These are phyloP conservation scores for Cephus rjabovi DNA, from an alignment of 2,888 invertebrate species.

Conservation along the genomic window DNA sequence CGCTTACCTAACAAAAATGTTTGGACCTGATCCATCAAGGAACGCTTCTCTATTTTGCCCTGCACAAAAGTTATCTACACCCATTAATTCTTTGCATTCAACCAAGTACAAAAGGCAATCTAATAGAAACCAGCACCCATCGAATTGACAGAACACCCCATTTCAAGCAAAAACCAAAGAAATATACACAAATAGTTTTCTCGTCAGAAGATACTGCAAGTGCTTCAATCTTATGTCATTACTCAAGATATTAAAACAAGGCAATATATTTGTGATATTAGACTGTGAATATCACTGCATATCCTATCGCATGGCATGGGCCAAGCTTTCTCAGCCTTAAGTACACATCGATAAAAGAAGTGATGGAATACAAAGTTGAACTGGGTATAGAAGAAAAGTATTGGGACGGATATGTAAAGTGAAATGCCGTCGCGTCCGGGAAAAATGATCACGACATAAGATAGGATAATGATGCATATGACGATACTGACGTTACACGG, in stretches of 20 bases:
- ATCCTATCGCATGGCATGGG: neutral
- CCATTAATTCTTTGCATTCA: neutral
- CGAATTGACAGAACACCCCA: neutral
- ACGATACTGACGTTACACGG: conserved; percentile 20
- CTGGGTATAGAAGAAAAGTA: neutral
- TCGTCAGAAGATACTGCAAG: neutral
- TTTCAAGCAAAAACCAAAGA: neutral
- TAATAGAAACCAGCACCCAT: neutral
- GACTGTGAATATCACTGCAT: neutral
- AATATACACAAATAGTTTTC: neutral
- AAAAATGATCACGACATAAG: neutral
- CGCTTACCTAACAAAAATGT: neutral
- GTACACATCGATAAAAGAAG: neutral
- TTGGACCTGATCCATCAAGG: neutral
- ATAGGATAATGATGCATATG: conserved; percentile 10
- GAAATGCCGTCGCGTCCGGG: neutral
- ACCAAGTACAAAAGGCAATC: neutral
- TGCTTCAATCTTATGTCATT: neutral
- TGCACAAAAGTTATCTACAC: neutral
- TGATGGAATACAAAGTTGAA: neutral
- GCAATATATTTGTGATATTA: neutral
- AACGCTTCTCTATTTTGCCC: neutral
- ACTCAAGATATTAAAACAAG: neutral
- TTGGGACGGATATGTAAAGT: neutral
- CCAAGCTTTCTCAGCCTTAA: neutral